Evolutionary conservation across 2,797 vertebrate genomes (phyloP).

Genomic region (Etheostoma perlongum): DNA sequence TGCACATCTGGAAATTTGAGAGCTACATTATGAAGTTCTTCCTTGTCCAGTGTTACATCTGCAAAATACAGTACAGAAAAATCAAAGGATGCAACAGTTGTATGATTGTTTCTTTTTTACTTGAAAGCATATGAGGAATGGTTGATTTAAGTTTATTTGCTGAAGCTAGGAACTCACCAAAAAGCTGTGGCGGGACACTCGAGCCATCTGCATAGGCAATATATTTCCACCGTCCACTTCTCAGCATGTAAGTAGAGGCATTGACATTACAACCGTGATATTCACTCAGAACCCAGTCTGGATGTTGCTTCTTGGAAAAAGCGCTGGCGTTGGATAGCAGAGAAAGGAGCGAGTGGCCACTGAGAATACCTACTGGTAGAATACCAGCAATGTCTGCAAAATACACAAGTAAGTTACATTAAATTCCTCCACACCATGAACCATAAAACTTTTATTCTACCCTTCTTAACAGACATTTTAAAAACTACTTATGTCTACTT

Average conservation of each 20-base stretch:
- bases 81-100: background rate
- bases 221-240: conserved; percentile 92
- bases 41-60: conserved; percentile 91
- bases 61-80: conserved; percentile 58
- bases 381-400: conserved; percentile 89
- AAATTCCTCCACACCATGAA: background rate
- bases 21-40: conserved; percentile 91
- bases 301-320: conserved; percentile 59
- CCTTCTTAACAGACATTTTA: background rate
- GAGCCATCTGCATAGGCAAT: conserved; percentile 90
- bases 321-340: conserved; percentile 70
- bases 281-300: conserved; percentile 93
- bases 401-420: conserved; percentile 13
- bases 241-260: conserved; percentile 95
- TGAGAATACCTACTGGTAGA: conserved; percentile 82
- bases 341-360: conserved; percentile 91
- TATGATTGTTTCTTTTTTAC: background rate
- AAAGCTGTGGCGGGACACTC: conserved; percentile 91
- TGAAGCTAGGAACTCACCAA: conserved; percentile 84
- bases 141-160: background rate
- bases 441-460: background rate
- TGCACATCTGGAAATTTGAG: conserved; percentile 81
- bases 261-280: conserved; percentile 97
- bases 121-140: background rate
- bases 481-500: background rate